phyloP scores from a whole-genome alignment of 2,888 invertebrate species.

The Acheta domesticus region DNA sequence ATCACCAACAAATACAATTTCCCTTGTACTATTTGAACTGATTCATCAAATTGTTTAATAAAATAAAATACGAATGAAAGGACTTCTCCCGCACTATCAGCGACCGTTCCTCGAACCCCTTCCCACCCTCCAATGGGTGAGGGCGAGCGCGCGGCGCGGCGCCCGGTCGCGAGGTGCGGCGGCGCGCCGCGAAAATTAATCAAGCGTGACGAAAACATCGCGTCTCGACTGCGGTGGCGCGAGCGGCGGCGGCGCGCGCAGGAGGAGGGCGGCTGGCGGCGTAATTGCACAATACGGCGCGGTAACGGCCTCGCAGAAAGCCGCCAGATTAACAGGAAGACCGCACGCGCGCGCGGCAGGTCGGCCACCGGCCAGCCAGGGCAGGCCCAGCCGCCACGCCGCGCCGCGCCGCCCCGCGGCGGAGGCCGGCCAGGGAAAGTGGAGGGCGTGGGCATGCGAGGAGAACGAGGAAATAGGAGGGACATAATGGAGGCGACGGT shows the following conservation, averaged over 20 bases:
- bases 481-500: too few relatives aligned
- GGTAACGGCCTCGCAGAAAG: conserved; percentile 10
- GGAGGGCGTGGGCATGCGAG: not conserved
- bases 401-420: too few relatives aligned
- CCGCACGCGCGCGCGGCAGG: not conserved
- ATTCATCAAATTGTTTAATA: too few relatives aligned
- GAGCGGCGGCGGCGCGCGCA: not conserved
- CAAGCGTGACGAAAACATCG: conserved; percentile 1
- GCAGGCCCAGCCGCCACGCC: too few relatives aligned
- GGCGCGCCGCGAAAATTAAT: not conserved
- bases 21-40: too few relatives aligned
- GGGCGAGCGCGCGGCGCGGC: too few relatives aligned
- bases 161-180: too few relatives aligned
- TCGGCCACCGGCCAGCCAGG: not conserved
- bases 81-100: too few relatives aligned
- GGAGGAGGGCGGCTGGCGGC: not conserved
- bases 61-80: too few relatives aligned
- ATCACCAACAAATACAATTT: too few relatives aligned
- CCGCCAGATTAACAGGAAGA: not conserved
- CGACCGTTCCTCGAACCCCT: too few relatives aligned
- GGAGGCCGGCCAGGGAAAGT: not conserved
- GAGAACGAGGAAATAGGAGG: not conserved
- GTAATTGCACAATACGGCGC: conserved; percentile 6
- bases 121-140: too few relatives aligned
- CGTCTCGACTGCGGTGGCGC: conserved; percentile 5